These are phyloP conservation scores for Pseudomyrmex gracilis DNA, from an alignment of 1,140 invertebrate genomes.

Conservation along the genomic window DNA sequence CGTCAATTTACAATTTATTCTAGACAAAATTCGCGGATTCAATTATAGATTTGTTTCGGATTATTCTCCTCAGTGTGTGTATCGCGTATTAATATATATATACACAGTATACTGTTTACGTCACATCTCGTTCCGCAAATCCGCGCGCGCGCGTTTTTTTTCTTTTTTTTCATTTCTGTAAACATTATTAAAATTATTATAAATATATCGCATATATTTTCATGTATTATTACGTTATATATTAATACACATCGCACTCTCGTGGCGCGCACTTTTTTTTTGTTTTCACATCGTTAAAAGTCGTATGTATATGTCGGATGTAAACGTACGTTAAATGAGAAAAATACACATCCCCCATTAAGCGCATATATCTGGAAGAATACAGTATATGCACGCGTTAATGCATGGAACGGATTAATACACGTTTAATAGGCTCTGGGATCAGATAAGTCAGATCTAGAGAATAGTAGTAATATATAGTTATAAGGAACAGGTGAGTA, in stretches of 20 bases:
- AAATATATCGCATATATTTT: conserved; percentile 84
- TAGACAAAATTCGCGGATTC: conserved; percentile 83
- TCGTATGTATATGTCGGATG: conserved; percentile 37
- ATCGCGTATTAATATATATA: conserved; percentile 82
- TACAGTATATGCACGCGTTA: conserved; percentile 69
- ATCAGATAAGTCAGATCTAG: conserved; percentile 71
- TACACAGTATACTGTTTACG: conserved; percentile 79
- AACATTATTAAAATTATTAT: conserved; percentile 86
- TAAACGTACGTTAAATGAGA: conserved; percentile 64
- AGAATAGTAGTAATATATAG: conserved; percentile 60
- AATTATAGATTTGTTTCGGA: conserved; percentile 78
- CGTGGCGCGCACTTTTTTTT: conserved; percentile 50
- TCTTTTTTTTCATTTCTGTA: conserved; percentile 70
- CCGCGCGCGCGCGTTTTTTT: conserved; percentile 66
- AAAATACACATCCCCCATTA: conserved; percentile 39
- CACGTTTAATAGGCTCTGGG: conserved; percentile 78
- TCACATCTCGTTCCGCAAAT: conserved; percentile 61
- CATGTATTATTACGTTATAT: conserved; percentile 73
- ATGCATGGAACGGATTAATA: conserved; percentile 83
- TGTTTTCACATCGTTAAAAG: conserved; percentile 49
- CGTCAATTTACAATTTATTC: conserved; percentile 85
- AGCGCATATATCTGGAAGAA: conserved; percentile 42
- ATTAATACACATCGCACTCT: conserved; percentile 68
- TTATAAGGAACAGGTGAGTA: conserved; percentile 44
- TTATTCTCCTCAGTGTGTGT: conserved; percentile 60